Evolutionary conservation across 2,113 vertebrate genomes (phyloP).

Genomic region (Tiliqua scincoides): DNA sequence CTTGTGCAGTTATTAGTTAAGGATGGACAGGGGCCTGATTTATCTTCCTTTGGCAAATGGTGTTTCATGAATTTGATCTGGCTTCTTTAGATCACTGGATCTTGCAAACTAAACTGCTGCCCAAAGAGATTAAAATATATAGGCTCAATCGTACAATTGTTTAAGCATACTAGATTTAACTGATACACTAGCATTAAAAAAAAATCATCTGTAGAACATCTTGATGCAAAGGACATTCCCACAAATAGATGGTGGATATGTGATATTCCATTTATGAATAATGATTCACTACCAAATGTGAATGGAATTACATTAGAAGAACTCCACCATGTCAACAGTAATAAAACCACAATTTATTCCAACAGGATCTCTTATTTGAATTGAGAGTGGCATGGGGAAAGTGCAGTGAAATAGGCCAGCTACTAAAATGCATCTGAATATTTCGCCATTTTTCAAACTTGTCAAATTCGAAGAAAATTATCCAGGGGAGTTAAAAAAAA

Average conservation of each 20-base stretch:
- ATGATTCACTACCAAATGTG: slow-evolving; percentile 35
- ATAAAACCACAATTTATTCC: slow-evolving; percentile 23
- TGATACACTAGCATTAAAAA: slow-evolving; percentile 20
- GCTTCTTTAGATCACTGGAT: slow-evolving; percentile 44
- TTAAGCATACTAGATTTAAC: neutral
- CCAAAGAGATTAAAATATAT: slow-evolving; percentile 27
- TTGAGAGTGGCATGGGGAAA: slow-evolving; percentile 19
- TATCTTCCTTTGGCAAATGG: slow-evolving; percentile 41
- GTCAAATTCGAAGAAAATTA: slow-evolving; percentile 50
- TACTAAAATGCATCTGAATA: slow-evolving; percentile 28
- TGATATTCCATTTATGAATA: slow-evolving; percentile 22
- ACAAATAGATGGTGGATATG: neutral
- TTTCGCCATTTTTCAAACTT: slow-evolving; percentile 43
- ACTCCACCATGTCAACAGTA: slow-evolving; percentile 12
- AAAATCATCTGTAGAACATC: neutral
- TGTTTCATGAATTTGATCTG: slow-evolving; percentile 40
- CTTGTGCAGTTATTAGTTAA: slow-evolving; percentile 51
- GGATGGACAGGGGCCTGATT: slow-evolving; percentile 27
- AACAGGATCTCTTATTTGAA: slow-evolving; percentile 43
- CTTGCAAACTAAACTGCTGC: slow-evolving; percentile 24
- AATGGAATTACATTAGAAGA: slow-evolving; percentile 42
- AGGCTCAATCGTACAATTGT: neutral
- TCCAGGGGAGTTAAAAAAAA: slow-evolving; percentile 28
- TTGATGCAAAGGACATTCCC: neutral
- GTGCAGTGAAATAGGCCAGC: slow-evolving; percentile 24